These are phyloP conservation scores for Dromas ardeola DNA, from an alignment of 2,113 vertebrate species.

Conservation along the genomic window DNA sequence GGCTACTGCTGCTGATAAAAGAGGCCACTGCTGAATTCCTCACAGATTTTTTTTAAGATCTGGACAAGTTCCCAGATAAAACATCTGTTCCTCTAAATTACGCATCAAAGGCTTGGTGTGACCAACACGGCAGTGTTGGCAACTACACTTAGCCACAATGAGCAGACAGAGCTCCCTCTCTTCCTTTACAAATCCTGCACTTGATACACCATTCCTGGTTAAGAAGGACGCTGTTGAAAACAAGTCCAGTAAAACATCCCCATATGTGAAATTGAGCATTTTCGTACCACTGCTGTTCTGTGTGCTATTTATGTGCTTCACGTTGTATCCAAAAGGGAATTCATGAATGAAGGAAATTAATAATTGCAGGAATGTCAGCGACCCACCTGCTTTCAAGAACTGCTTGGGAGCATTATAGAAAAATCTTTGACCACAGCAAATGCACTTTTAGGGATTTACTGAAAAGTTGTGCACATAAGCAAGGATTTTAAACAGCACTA, in stretches of 20 bases:
- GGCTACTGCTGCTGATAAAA: background rate
- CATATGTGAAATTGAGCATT: background rate
- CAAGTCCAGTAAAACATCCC: background rate
- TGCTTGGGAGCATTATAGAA: background rate
- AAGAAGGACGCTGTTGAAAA: background rate
- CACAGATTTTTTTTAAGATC: background rate
- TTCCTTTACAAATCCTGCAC: background rate
- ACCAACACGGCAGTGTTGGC: background rate
- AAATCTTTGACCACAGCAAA: background rate
- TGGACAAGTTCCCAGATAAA: constrained; percentile 52
- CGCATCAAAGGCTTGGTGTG: background rate
- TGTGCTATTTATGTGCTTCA: background rate
- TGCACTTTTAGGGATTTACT: background rate
- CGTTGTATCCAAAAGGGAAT: background rate
- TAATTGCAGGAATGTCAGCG: background rate
- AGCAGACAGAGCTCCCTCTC: background rate
- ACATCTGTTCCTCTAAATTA: constrained; percentile 55
- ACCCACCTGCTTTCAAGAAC: background rate
- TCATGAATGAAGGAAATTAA: background rate
- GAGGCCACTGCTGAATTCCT: background rate
- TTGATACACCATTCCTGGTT: background rate
- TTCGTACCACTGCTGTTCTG: background rate
- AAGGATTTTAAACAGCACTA: background rate
- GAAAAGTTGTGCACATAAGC: background rate
- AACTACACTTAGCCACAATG: background rate